Evolutionary conservation across 1,140 invertebrate species (phyloP).

Genomic region (Manduca sexta): DNA sequence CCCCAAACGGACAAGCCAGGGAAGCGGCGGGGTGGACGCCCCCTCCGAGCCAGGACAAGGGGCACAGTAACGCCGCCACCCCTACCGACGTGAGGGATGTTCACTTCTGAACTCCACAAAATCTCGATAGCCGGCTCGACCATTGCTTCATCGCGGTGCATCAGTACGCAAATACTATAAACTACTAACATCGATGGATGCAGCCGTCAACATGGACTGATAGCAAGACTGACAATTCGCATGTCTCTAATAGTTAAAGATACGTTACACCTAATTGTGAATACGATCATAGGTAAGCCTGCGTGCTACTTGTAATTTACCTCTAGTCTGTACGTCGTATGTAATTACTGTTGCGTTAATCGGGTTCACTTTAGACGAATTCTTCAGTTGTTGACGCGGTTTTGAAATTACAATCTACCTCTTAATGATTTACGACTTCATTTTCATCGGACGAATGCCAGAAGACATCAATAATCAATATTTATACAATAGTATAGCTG

Average conservation of each 20-base stretch:
- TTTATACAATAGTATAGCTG: constrained; percentile 27
- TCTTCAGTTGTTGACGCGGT: constrained; percentile 45
- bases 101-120: constrained; percentile 80
- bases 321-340: constrained; percentile 33
- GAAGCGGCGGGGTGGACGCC: constrained; percentile 79
- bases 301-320: constrained; percentile 50
- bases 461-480: constrained; percentile 18
- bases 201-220: constrained; percentile 63
- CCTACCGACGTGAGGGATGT: constrained; percentile 86
- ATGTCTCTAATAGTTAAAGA: constrained; percentile 58
- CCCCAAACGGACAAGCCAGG: constrained; percentile 66
- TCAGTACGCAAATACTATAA: constrained; percentile 68
- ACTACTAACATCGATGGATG: constrained; percentile 51
- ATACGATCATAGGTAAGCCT: constrained; percentile 49
- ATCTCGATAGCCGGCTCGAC: too few relatives aligned
- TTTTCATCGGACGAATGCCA: constrained; percentile 29
- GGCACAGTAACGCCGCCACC: constrained; percentile 82
- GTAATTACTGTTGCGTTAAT: constrained; percentile 17
- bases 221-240: constrained; percentile 66
- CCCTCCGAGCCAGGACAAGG: constrained; percentile 74
- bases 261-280: constrained; percentile 38
- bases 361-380: constrained; percentile 28
- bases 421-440: constrained; percentile 54
- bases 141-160: constrained; percentile 35
- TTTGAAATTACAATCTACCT: constrained; percentile 69